Conservation (phyloP, 2,797 vertebrate genomes). For the Melanotaenia parkinsoni region DNA sequence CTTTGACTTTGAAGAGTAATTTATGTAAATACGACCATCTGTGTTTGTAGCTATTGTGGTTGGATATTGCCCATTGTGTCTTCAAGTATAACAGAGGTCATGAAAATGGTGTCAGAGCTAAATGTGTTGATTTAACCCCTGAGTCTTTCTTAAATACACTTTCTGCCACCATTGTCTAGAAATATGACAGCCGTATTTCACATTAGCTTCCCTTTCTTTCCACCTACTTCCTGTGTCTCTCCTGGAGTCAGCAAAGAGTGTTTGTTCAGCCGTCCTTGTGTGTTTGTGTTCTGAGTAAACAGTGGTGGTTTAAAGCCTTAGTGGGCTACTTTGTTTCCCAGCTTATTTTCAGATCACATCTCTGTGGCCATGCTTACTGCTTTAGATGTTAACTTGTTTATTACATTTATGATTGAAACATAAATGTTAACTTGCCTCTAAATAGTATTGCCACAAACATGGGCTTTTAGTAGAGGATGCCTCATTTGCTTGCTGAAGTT, state of each 20-base stretch:
- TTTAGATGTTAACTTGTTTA: conserved; percentile 15
- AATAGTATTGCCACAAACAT: background rate
- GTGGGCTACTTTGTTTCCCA: conserved; percentile 48
- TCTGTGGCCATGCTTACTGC: conserved; percentile 31
- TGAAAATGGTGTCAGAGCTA: conserved; percentile 28
- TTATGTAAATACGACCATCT: conserved; percentile 10
- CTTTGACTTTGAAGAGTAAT: conserved; percentile 4
- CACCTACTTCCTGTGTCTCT: conserved; percentile 57
- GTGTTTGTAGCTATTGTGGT: conserved; percentile 5
- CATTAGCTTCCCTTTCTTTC: conserved; percentile 30
- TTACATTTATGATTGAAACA: conserved; percentile 7
- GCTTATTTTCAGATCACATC: conserved; percentile 45
- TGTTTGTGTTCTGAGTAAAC: conserved; percentile 51
- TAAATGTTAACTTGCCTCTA: background rate
- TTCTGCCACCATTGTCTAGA: conserved; percentile 77
- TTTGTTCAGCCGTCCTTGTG: conserved; percentile 76
- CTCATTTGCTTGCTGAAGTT: background rate
- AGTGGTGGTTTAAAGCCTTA: conserved; percentile 47
- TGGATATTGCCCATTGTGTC: conserved; percentile 1
- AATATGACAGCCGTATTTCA: conserved; percentile 62
- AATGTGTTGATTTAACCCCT: conserved; percentile 48
- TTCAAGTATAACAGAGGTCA: conserved; percentile 3
- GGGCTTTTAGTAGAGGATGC: background rate
- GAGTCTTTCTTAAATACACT: conserved; percentile 38
- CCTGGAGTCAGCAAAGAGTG: conserved; percentile 75